Evolutionary conservation across 1,140 invertebrate genomes (phyloP), one percentile per base, ranked within the genome.

Genomic region (Drosophila hydei): DNA sequence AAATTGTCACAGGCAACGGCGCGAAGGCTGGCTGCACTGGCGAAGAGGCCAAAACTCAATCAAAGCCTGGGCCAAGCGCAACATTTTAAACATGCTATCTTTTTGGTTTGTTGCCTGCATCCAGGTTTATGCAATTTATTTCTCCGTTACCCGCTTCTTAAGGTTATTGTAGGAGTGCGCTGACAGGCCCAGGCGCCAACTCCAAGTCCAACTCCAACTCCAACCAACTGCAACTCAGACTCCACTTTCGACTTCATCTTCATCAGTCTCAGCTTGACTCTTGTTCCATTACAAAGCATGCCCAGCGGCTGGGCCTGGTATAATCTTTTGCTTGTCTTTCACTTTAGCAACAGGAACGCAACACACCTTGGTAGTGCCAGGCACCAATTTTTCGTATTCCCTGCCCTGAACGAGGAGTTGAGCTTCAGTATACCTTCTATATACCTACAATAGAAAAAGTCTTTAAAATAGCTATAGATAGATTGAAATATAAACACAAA

Each of bases 11-110:
- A 60, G 42, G 77, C 75, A 64, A 71, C 56, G 36, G 47, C 62
- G 40, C 40, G 55, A 60, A 55, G 43, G 40, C 7, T 12, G 36
- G 38, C 25, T 43, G 43, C 54, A 19, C 38, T 43, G 14, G 21
- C 11, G 45, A 14, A 43, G 4, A 33, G 30, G 38, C 23, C 14
- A 70, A 74, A 70, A 61, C 72, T 43, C 58, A 51, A 51, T 27
- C 30, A 33, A 12, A 25, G 47, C 47, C n/a, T n/a, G n/a, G n/a
- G n/a, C n/a, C n/a, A n/a, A n/a, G n/a, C n/a, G n/a, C n/a, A 88
- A 88, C 75, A 88, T 88, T 87, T 88, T 83, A 83, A 88, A 83
- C 78, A 88, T 88, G 79, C 88, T 87, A 78, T 72, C 83, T 65
- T 88, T 88, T 79, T 83, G 64, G 70, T 76, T 78, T 79, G 63